Evolutionary conservation across 2,797 vertebrate genomes (phyloP).

Genomic region (Notolabrus celidotus): DNA sequence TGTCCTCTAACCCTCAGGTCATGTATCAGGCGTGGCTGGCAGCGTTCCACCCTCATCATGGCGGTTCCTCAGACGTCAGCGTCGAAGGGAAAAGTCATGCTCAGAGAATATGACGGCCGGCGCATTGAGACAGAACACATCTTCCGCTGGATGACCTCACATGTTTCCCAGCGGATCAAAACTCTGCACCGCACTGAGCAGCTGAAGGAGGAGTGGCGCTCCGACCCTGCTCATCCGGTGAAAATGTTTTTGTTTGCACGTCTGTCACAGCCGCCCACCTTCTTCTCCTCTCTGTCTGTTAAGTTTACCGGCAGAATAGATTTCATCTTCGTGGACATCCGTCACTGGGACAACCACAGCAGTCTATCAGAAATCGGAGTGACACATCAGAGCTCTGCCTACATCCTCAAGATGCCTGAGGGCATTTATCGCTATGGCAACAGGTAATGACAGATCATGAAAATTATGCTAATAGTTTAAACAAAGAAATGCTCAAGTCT

Average conservation of each 20-base stretch:
- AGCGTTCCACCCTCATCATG: slow-evolving; percentile 96
- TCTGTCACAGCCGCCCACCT: slow-evolving; percentile 93
- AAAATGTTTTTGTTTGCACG: slow-evolving; percentile 96
- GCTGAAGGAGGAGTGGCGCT: slow-evolving; percentile 92
- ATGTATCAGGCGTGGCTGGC: slow-evolving; percentile 91
- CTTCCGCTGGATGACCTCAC: slow-evolving; percentile 98
- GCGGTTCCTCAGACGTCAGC: slow-evolving; percentile 96
- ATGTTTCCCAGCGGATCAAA: slow-evolving; percentile 95
- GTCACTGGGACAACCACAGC: slow-evolving; percentile 91
- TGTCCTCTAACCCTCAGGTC: slow-evolving; percentile 54
- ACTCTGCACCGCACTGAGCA: slow-evolving; percentile 89
- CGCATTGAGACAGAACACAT: slow-evolving; percentile 92
- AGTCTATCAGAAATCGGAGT: slow-evolving; percentile 91
- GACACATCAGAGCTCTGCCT: slow-evolving; percentile 91
- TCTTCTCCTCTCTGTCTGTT: slow-evolving; percentile 96
- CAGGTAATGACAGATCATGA: slow-evolving; percentile 65
- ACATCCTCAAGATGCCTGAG: slow-evolving; percentile 96
- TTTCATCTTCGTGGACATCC: slow-evolving; percentile 97
- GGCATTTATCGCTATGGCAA: slow-evolving; percentile 97
- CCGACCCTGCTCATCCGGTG: slow-evolving; percentile 88
- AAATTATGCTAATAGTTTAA: neutral
- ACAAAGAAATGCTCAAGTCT: neutral
- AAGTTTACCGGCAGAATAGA: slow-evolving; percentile 99
- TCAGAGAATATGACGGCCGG: slow-evolving; percentile 93
- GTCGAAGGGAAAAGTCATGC: slow-evolving; percentile 97